Percentiles rank a stretch among this genome's conserved stretches.
These are phyloP conservation scores for Spialia ferax DNA, from an alignment of 2,888 invertebrate genomes.

Conservation along the genomic window DNA sequence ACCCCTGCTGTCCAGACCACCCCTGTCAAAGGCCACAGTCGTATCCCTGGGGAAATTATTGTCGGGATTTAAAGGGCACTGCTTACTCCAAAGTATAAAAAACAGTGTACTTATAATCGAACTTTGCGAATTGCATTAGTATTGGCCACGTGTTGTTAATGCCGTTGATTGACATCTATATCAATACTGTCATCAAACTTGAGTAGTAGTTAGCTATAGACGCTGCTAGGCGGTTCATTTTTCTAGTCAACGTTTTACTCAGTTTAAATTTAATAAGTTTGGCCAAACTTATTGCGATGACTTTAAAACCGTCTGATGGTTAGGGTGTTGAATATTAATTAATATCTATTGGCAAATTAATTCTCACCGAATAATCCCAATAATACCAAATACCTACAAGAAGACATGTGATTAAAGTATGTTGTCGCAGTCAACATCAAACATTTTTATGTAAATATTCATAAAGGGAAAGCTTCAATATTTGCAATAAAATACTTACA, in stretches of 20 bases:
- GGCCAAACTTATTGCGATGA: not conserved
- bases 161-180: conserved; percentile 12
- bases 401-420: not conserved
- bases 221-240: not conserved
- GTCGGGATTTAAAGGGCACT: conserved; percentile 87
- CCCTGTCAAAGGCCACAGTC: conserved; percentile 82
- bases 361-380: not conserved
- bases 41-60: conserved; percentile 84
- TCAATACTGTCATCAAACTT: conserved; percentile 18
- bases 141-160: conserved; percentile 64
- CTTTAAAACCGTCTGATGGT: not conserved
- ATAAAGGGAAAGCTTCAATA: not conserved
- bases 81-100: conserved; percentile 80
- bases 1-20: conserved; percentile 79
- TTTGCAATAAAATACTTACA: not conserved
- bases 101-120: conserved; percentile 76
- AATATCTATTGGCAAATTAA: not conserved
- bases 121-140: conserved; percentile 69
- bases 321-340: not conserved
- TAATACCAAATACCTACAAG: not conserved
- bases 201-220: not conserved
- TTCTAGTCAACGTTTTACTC: not conserved
- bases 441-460: not conserved
- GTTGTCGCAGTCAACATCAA: not conserved
- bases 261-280: not conserved